Base-by-base conservation (phyloP, 2,888 invertebrate species). In the Crocallis elinguaria region DNA sequence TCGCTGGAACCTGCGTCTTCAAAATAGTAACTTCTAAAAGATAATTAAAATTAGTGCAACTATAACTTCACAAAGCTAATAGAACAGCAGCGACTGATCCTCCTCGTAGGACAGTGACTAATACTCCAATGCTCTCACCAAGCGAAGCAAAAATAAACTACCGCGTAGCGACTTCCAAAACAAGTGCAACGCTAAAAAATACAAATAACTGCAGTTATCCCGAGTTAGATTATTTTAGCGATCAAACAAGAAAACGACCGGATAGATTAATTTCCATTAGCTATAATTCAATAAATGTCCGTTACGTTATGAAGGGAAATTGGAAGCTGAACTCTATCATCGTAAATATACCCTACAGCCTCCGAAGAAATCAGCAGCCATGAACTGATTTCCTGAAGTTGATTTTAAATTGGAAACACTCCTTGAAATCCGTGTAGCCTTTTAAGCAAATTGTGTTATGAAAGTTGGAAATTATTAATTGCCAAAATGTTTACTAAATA, bases 261-360 rank as follows among this genome's bases (percentile, higher is more conserved):
- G 60, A 63, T 53, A 68, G 67, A 67, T 75, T 71, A 70, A 63
- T 73, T 73, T 66, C 74, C 65, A 68, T 72, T 68, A 71, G 66
- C 67, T 57, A 75, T 82, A 77, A 79, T 71, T 82, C 74, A 58
- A 77, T 66, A 71, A 69, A 77, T 39, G 33, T 67, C 73, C 72
- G 66, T 67, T 75, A 75, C 73, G n/a, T n/a, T n/a, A n/a, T 72
- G 76, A 77, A 74, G 75, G 84, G 83, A 84, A 82, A 84, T 84
- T 81, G 81, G 75, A 80, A 67, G 77, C 80, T 76, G 75, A 82
- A 79, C 76, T 82, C 79, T 69, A 80, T 83, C 77, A 79, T 72
- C 75, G 75, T 81, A 77, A 80, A 60, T 59, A 79, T 77, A 77
- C 76, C 64, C 61, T 60, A 60, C 64, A 66, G 60, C 60, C 67